phyloP scores from a whole-genome alignment of 2,113 vertebrate species.

The Ibidorhyncha struthersii region DNA sequence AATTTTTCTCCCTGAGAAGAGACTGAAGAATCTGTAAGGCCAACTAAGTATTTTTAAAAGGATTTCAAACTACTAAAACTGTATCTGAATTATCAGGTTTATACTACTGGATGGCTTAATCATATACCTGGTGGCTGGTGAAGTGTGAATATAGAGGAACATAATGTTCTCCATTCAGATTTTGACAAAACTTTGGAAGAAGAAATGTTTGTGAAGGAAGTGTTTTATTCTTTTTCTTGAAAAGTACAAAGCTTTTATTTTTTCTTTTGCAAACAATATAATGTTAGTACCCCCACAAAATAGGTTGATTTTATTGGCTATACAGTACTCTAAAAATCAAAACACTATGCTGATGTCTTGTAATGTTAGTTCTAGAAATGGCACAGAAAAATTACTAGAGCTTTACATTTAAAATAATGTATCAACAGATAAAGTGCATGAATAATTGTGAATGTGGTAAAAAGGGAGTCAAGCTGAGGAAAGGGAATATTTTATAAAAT shows the following conservation, averaged over 20 bases:
- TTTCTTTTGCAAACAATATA: not conserved
- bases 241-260: not conserved
- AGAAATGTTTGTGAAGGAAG: not conserved
- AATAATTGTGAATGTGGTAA: not conserved
- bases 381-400: not conserved
- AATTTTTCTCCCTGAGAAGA: not conserved
- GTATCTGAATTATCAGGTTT: not conserved
- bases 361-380: not conserved
- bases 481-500: constrained; percentile 18
- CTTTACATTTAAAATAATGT: constrained; percentile 15
- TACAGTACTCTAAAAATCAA: not conserved
- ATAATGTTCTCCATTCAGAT: not conserved
- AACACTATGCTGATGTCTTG: not conserved
- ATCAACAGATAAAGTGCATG: not conserved
- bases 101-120: not conserved
- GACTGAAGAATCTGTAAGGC: not conserved
- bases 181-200: not conserved
- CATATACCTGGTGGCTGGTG: not conserved
- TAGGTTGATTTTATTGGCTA: not conserved
- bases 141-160: not conserved
- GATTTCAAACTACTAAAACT: not conserved
- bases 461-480: not conserved
- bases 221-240: not conserved
- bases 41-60: not conserved
- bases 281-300: not conserved